These are phyloP conservation scores for Cryptomyrus ogoouensis DNA, from an alignment of 2,113 vertebrate species.

Conservation along the genomic window DNA sequence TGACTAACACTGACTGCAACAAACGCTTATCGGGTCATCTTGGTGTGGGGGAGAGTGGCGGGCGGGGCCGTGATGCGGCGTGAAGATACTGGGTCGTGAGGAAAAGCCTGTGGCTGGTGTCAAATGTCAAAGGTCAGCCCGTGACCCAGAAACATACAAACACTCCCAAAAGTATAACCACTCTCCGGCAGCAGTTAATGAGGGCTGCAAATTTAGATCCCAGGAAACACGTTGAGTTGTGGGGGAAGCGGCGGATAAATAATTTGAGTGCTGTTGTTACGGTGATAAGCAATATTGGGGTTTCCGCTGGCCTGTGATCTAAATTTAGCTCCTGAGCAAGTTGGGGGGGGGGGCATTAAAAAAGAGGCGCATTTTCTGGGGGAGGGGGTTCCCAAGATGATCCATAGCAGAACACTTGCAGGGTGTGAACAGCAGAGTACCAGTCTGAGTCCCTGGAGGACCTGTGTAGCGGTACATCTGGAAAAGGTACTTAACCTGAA, in stretches of 20 bases:
- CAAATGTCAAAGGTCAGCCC: background rate
- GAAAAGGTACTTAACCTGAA: background rate
- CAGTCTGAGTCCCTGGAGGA: background rate
- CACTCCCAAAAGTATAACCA: background rate
- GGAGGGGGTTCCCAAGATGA: background rate
- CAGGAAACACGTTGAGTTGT: background rate
- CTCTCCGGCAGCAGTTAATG: background rate
- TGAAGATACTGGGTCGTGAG: background rate
- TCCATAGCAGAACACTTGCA: background rate
- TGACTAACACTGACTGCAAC: constrained; percentile 9
- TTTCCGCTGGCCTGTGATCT: background rate
- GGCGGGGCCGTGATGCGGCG: background rate
- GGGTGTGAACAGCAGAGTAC: background rate
- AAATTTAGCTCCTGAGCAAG: background rate
- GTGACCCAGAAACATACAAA: constrained; percentile 6
- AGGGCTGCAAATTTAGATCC: background rate
- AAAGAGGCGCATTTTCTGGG: background rate
- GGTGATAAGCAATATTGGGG: background rate
- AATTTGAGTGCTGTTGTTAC: background rate
- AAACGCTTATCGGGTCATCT: background rate
- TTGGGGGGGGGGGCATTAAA: background rate
- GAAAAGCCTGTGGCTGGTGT: background rate
- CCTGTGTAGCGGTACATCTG: background rate
- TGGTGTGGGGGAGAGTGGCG: background rate
- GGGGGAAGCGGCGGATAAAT: background rate